Evolutionary conservation across 2,797 vertebrate species (phyloP), one percentile per base, ranked within the genome.

Genomic region (Rhabdophis nuchalis): DNA sequence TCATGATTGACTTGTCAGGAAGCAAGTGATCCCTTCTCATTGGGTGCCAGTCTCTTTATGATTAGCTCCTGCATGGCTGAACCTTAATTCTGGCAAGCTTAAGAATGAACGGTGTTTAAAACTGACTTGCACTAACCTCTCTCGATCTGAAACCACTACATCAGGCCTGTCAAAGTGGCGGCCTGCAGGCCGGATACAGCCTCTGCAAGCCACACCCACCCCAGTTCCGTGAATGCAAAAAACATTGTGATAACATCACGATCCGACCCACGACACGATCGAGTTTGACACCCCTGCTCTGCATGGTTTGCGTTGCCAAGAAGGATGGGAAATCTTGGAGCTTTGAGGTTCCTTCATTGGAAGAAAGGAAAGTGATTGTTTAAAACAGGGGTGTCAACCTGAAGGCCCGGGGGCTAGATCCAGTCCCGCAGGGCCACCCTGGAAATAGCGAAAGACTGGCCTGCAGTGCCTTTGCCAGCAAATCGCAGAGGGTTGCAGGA

Each of bases 31-130:
- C 92, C 92, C 89, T 91, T 93, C 89, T 93, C 94, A 94, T 54
- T 13, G 93, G 95, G 92, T 94, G 96, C 94, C 95, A 95, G 93
- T 95, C 95, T 96, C 93, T 90, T 95, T 95, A 95, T 90, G 94
- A 95, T 96, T 95, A 95, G 90, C 93, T 87, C 91, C 96, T 97
- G 95, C 95, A 91, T 95, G 96, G 95, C 92, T 86, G 95, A 96
- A 93, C 95, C 61, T 32, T 68, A 68, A 93, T 94, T 97, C 96
- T 92, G 94, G 57, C 77, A 50, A 52, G 57, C 27, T 72, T 90
- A 56, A 50, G 88, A 72, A 90, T 23, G 68, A 60, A 20, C 20
- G 23, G 13, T 20, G 3, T 27, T 41, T 7, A 16, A 16, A 64
- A 36, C 86, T 13, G 41, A 57, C 32, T 20, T 64, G 53, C 46